Evolutionary conservation across 2,113 vertebrate species (phyloP).

Genomic region (Blennius ocellaris): DNA sequence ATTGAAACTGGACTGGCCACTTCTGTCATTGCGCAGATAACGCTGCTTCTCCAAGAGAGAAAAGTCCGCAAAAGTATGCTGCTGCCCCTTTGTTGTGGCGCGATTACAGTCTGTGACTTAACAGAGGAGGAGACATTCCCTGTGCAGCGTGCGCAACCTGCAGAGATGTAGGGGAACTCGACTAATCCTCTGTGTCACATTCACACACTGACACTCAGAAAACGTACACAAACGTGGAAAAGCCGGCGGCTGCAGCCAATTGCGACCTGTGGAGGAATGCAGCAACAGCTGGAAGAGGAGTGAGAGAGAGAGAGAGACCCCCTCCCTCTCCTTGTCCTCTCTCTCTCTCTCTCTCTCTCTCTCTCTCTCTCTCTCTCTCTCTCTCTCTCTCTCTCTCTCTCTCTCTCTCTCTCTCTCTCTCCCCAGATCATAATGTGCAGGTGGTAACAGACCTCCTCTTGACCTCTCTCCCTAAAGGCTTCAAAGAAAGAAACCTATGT

Average conservation of each 20-base stretch:
- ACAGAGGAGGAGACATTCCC: constrained; percentile 26
- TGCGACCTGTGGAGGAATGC: constrained; percentile 67
- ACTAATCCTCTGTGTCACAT: constrained; percentile 14
- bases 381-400: neutral
- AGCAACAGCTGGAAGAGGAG: constrained; percentile 75
- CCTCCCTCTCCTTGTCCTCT: constrained; percentile 47
- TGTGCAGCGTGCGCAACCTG: constrained; percentile 13
- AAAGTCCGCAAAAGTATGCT: constrained; percentile 16
- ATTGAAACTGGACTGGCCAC: constrained; percentile 53
- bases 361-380: constrained; percentile 26
- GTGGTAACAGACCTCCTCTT: constrained; percentile 69
- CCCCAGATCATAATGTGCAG: constrained; percentile 48
- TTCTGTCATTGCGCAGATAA: constrained; percentile 64
- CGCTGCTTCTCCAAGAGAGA: constrained; percentile 20
- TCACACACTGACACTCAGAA: constrained; percentile 19
- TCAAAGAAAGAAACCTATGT: constrained; percentile 31
- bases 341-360: constrained; percentile 13
- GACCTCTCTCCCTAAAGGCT: constrained; percentile 49
- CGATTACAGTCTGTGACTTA: constrained; percentile 9
- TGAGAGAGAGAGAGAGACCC: constrained; percentile 46
- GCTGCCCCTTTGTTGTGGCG: neutral
- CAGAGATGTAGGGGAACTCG: constrained; percentile 3
- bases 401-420: neutral
- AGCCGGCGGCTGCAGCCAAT: constrained; percentile 45
- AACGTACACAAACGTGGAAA: constrained; percentile 23